phyloP scores from a whole-genome alignment of 2,113 vertebrate genomes.

The Pungitius pungitius region DNA sequence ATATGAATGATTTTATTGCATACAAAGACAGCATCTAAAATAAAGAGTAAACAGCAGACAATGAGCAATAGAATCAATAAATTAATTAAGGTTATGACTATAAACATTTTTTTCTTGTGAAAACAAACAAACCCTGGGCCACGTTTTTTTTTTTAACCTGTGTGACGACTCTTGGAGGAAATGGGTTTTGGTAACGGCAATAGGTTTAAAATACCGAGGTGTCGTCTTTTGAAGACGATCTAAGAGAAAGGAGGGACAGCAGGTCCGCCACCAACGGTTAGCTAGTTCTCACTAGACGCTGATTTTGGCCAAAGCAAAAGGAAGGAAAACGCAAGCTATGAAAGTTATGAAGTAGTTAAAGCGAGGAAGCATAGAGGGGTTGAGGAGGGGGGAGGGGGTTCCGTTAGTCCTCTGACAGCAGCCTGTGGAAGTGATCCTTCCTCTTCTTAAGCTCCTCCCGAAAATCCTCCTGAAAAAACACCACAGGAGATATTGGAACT shows the following conservation, averaged over 20 bases:
- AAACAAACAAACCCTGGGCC: slow-evolving; percentile 27
- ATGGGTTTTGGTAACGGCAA: slow-evolving; percentile 18
- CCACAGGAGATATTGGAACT: slow-evolving; percentile 29
- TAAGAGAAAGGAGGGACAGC: slow-evolving; percentile 2
- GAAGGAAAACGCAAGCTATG: slow-evolving; percentile 15
- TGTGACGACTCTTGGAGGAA: slow-evolving; percentile 38
- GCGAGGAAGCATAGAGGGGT: background rate
- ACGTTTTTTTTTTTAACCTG: slow-evolving; percentile 24
- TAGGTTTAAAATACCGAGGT: slow-evolving; percentile 40
- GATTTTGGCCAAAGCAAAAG: slow-evolving; percentile 41
- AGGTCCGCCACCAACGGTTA: slow-evolving; percentile 10
- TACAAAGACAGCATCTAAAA: slow-evolving; percentile 48
- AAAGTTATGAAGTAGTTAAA: slow-evolving; percentile 36
- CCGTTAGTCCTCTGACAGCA: slow-evolving; percentile 73
- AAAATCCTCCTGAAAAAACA: slow-evolving; percentile 80
- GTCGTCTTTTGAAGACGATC: slow-evolving; percentile 24
- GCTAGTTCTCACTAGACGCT: slow-evolving; percentile 8
- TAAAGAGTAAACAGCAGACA: slow-evolving; percentile 39
- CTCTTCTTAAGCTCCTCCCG: slow-evolving; percentile 75
- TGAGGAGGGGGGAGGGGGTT: background rate
- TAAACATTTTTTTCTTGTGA: slow-evolving; percentile 41
- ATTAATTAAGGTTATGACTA: slow-evolving; percentile 44
- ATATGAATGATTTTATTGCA: slow-evolving; percentile 39
- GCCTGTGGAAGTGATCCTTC: slow-evolving; percentile 74
- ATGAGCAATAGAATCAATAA: slow-evolving; percentile 61